Base-by-base conservation (phyloP, 2,797 vertebrate species). In the Arrhamphus sclerolepis region DNA sequence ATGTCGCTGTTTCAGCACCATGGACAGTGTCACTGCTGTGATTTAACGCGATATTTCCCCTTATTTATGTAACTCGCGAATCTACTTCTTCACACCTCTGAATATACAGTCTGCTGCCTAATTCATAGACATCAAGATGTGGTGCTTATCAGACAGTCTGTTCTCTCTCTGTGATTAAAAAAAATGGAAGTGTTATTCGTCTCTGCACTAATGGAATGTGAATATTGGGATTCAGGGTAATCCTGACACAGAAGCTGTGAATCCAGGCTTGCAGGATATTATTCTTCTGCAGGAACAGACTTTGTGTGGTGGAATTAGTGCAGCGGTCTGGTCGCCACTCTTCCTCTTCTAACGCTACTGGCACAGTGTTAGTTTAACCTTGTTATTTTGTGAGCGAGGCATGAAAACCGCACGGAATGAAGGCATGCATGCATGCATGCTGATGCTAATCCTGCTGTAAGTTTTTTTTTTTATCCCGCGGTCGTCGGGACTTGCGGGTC, bases 141-240 rank as follows among this genome's bases (percentile, higher is more conserved):
- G 3, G 18, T 40, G 6, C 4, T 56, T 60, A 61, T 71, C 55
- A 67, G 62, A 82, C 69, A 18, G 62, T 40, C n/a, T 2, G 26
- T 48, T 55, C 61, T 19, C 54, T 44, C 50, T 54, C 38, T 19
- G 5, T 22, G n/a, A 48, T 58, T 69, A 67, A 71, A 72, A 80
- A 79, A 85, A 69, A 75, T 88, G 75, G 72, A 77, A 78, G 78
- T 75, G 71, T 72, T 80, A 62, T 78, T 87, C 77, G 46, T 59
- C 53, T 60, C 60, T 92, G 91, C 89, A 90, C 90, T 92, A 70
- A 91, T 92, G 92, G 93, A 93, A 94, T 93, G 92, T 92, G 91
- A 93, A 81, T 74, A 72, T 85, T 81, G 89, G n/a, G 88, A 84
- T 92, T 89, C 86, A 69, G 60, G 62, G 19, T 92, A 91, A 93